Conservation (phyloP, 92 coral and sea anemone species). For the Zoanthus sansibaricus region DNA sequence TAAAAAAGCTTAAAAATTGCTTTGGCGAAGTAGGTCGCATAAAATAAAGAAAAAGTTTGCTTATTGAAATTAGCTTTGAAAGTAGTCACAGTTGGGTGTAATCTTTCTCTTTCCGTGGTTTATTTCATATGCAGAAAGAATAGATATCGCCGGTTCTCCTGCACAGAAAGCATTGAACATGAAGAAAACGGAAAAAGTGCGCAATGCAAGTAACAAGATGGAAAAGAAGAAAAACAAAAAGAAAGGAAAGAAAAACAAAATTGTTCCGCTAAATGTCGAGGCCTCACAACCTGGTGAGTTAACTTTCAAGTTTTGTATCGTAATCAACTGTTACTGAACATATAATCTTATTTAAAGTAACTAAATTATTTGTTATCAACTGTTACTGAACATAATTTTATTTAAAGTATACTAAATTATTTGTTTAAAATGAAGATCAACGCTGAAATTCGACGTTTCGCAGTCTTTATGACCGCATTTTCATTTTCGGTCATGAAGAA, state of each 20-base stretch:
- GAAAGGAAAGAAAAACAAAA: constrained; percentile 1
- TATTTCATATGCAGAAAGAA: background rate
- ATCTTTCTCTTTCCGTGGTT: background rate
- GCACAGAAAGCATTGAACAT: background rate
- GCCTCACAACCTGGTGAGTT: background rate
- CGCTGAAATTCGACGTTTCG: too few relatives aligned
- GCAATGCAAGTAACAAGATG: background rate
- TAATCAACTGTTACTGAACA: too few relatives aligned
- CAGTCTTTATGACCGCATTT: too few relatives aligned
- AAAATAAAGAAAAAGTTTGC: background rate
- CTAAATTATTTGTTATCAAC: too few relatives aligned
- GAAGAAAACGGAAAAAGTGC: background rate
- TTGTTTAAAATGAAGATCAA: too few relatives aligned
- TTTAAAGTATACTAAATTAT: too few relatives aligned
- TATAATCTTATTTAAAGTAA: too few relatives aligned
- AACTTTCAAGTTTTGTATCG: background rate
- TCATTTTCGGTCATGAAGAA: too few relatives aligned
- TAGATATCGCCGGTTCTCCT: background rate
- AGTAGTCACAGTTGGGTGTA: background rate
- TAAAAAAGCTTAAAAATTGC: too few relatives aligned
- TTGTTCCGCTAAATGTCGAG: background rate
- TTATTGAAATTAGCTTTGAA: background rate
- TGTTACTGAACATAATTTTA: too few relatives aligned
- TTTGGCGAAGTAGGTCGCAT: too few relatives aligned
- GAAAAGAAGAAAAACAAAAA: constrained; percentile 11